Conservation (phyloP, 2,888 invertebrate genomes). For the Nasonia oneida region DNA sequence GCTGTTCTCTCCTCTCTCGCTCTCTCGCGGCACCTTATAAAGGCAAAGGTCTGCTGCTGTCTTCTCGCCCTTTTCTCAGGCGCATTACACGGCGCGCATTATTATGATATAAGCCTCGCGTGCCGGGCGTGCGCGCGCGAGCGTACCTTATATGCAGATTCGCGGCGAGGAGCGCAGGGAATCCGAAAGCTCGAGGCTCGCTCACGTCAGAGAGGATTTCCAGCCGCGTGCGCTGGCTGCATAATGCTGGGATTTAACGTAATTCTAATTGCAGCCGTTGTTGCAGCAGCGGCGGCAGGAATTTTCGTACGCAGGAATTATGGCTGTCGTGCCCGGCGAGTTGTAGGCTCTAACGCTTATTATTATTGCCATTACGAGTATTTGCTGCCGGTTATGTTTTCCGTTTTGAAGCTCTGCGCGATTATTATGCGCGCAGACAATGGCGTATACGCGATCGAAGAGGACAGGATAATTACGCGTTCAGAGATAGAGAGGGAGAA, state of each 20-base stretch:
- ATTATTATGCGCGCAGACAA: not conserved
- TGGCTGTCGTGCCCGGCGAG: not conserved
- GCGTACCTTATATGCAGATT: not conserved
- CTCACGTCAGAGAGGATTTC: slow-evolving; percentile 3
- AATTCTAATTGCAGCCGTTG: slow-evolving; percentile 49
- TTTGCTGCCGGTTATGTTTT: not conserved
- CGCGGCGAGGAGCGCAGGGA: not conserved
- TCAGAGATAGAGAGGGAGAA: not conserved
- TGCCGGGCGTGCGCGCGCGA: slow-evolving; percentile 36
- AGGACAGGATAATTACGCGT: not conserved
- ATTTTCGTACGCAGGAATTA: slow-evolving; percentile 20
- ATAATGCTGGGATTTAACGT: slow-evolving; percentile 44
- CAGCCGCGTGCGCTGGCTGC: not conserved
- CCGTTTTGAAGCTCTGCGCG: not conserved
- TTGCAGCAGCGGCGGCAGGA: not conserved
- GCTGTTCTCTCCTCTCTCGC: not conserved
- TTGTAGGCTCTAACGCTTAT: not conserved
- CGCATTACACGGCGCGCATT: slow-evolving; percentile 58
- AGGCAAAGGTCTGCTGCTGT: slow-evolving; percentile 47
- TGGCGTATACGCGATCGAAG: not conserved
- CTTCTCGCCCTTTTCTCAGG: slow-evolving; percentile 19
- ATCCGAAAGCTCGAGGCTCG: slow-evolving; percentile 4
- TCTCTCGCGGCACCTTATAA: slow-evolving; percentile 59
- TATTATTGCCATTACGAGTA: slow-evolving; percentile 9
- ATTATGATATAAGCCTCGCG: slow-evolving; percentile 71